Evolutionary conservation across 2,888 invertebrate species (phyloP).

Genomic region (Hoplodrina blanda): DNA sequence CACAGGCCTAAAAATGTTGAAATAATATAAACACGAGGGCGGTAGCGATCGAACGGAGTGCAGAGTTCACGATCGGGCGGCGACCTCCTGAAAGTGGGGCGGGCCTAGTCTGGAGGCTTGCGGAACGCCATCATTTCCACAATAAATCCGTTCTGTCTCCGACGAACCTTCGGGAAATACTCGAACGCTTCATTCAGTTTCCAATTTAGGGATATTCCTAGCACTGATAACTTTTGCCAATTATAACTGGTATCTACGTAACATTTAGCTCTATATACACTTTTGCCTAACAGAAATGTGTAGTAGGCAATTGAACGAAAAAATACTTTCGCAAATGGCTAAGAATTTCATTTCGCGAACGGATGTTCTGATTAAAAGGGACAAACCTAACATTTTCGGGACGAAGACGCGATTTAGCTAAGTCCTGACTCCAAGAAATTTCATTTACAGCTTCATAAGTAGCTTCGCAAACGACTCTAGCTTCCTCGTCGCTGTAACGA

Average conservation of each 20-base stretch:
- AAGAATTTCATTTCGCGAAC: slow-evolving; percentile 32
- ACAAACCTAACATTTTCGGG: slow-evolving; percentile 36
- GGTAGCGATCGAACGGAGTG: slow-evolving; percentile 76
- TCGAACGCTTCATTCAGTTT: slow-evolving; percentile 42
- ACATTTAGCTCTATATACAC: background rate
- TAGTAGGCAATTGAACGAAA: slow-evolving; percentile 18
- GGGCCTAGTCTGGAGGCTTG: slow-evolving; percentile 79
- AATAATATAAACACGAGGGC: slow-evolving; percentile 66
- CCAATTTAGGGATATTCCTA: slow-evolving; percentile 21
- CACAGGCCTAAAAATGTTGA: slow-evolving; percentile 40
- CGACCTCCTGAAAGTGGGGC: slow-evolving; percentile 87
- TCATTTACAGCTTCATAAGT: slow-evolving; percentile 45
- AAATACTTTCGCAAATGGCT: slow-evolving; percentile 7
- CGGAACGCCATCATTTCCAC: slow-evolving; percentile 68
- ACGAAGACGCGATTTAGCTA: slow-evolving; percentile 31
- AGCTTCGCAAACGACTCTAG: slow-evolving; percentile 18
- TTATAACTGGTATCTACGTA: background rate
- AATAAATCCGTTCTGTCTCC: slow-evolving; percentile 67
- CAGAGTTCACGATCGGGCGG: slow-evolving; percentile 87
- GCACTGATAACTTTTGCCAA: background rate
- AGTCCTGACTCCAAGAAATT: slow-evolving; percentile 39
- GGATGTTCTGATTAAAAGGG: slow-evolving; percentile 41
- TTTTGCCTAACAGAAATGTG: background rate
- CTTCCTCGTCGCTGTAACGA: slow-evolving; percentile 21
- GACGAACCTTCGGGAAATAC: slow-evolving; percentile 57